phyloP scores from a whole-genome alignment of 2,797 vertebrate genomes.

The Cephalopachus bancanus region DNA sequence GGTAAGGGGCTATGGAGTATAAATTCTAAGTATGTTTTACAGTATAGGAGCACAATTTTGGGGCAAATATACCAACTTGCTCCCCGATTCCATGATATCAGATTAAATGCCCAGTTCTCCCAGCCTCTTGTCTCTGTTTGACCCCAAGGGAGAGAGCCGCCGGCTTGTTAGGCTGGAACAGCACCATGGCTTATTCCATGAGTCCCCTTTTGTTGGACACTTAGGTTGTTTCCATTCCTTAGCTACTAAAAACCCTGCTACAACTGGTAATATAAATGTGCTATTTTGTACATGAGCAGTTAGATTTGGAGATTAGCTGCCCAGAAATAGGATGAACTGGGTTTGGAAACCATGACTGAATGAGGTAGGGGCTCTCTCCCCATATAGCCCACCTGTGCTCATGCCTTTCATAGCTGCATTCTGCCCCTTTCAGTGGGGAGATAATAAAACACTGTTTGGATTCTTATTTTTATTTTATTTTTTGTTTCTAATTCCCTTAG shows the following conservation, averaged over 20 bases:
- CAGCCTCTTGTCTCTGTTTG: too few relatives aligned
- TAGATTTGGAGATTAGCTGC: neutral
- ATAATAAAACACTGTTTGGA: conserved; percentile 45
- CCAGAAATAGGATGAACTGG: neutral
- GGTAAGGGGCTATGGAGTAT: too few relatives aligned
- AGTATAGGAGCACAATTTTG: too few relatives aligned
- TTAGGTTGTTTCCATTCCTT: neutral
- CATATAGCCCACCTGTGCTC: neutral
- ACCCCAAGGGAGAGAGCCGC: too few relatives aligned
- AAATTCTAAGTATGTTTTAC: too few relatives aligned
- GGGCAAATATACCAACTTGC: too few relatives aligned
- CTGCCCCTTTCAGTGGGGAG: neutral
- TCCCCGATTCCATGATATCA: too few relatives aligned
- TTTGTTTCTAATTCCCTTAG: conserved; percentile 1
- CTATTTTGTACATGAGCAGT: neutral
- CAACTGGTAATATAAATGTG: neutral
- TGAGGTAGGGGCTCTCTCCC: neutral
- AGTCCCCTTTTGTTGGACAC: neutral
- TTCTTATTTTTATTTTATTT: neutral
- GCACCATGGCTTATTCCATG: neutral
- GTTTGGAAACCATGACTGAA: conserved; percentile 46
- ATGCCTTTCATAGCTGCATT: neutral
- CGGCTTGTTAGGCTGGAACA: too few relatives aligned
- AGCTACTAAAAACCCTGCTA: neutral
- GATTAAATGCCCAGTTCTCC: too few relatives aligned